Conservation (phyloP, 1,140 invertebrate species). For the Psilanteris sp. region DNA sequence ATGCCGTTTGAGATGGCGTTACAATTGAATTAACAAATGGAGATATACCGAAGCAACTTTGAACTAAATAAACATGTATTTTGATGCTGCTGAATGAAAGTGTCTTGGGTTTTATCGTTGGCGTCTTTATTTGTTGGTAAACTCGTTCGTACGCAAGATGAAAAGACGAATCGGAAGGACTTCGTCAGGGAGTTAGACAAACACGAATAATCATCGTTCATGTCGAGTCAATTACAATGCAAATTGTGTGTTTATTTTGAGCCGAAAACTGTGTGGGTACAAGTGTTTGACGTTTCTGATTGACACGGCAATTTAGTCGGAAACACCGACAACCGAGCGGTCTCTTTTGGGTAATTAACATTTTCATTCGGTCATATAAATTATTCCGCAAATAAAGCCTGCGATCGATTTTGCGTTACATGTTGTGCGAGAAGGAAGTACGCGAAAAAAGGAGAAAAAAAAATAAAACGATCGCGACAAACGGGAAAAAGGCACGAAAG, state of each 20-base stretch:
- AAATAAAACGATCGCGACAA: too few relatives aligned
- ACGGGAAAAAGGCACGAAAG: too few relatives aligned
- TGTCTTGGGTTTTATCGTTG: slow-evolving; percentile 6
- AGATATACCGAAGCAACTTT: slow-evolving; percentile 67
- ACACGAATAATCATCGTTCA: slow-evolving; percentile 37
- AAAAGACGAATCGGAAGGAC: slow-evolving; percentile 3
- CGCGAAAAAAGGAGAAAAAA: too few relatives aligned
- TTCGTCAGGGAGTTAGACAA: slow-evolving; percentile 16
- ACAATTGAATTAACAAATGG: slow-evolving; percentile 61
- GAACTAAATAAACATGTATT: slow-evolving; percentile 63
- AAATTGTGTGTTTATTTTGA: slow-evolving; percentile 50
- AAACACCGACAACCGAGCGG: slow-evolving; percentile 1
- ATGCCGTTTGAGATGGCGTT: slow-evolving; percentile 72
- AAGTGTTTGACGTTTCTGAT: slow-evolving; percentile 42
- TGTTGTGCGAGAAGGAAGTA: too few relatives aligned
- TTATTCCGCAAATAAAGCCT: not conserved
- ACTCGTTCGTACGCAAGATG: slow-evolving; percentile 9
- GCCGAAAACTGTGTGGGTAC: slow-evolving; percentile 12
- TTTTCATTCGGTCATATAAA: slow-evolving; percentile 3
- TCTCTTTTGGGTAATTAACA: slow-evolving; percentile 10
- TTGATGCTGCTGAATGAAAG: slow-evolving; percentile 20
- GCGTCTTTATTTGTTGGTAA: slow-evolving; percentile 9
- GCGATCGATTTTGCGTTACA: too few relatives aligned
- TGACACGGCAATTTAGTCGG: slow-evolving; percentile 31
- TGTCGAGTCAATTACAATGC: slow-evolving; percentile 50